A percentile compares a stretch with the other conserved stretches of the same genome.
Conservation (phyloP, 2,113 vertebrate species). For the Ailuropoda melanoleuca region DNA sequence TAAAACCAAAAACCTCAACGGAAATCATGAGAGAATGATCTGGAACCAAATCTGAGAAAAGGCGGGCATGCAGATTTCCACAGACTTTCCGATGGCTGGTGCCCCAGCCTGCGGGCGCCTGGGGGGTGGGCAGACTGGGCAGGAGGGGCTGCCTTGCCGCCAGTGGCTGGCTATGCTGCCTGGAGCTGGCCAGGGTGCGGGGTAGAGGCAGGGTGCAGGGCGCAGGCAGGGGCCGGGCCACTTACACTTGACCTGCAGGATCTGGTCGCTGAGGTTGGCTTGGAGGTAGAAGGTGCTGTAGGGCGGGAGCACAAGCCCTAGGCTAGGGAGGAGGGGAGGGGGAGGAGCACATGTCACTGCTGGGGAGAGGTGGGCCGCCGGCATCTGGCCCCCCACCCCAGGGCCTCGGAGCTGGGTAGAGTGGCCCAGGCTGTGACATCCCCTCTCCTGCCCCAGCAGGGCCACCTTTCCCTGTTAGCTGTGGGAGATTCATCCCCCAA, state of each 20-base stretch:
- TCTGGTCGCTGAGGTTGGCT: conserved; percentile 99
- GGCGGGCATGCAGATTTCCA: conserved; percentile 96
- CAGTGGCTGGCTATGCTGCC: conserved; percentile 65
- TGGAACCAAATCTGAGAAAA: conserved; percentile 83
- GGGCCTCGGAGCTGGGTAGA: neutral
- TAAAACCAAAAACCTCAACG: conserved; percentile 81
- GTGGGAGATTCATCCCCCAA: neutral
- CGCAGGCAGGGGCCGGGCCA: conserved; percentile 83
- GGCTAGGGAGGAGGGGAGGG: conserved; percentile 83
- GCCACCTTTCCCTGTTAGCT: neutral
- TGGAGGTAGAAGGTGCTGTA: conserved; percentile 99
- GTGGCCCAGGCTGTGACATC: neutral
- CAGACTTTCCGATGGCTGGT: conserved; percentile 83
- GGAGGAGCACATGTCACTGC: neutral
- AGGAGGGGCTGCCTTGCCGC: conserved; percentile 78
- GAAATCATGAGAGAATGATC: conserved; percentile 85
- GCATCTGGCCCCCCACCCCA: neutral
- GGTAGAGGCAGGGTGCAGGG: conserved; percentile 76
- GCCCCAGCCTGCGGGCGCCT: conserved; percentile 86
- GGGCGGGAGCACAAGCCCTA: conserved; percentile 96
- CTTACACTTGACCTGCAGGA: conserved; percentile 99
- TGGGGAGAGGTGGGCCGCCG: neutral
- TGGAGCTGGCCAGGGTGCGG: conserved; percentile 75
- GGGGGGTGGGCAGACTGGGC: conserved; percentile 72
- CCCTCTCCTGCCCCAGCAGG: neutral